Percentiles rank a stretch among this genome's conserved stretches.
Conservation (phyloP, 1,140 invertebrate genomes). For the Cardiocondyla obscurior region DNA sequence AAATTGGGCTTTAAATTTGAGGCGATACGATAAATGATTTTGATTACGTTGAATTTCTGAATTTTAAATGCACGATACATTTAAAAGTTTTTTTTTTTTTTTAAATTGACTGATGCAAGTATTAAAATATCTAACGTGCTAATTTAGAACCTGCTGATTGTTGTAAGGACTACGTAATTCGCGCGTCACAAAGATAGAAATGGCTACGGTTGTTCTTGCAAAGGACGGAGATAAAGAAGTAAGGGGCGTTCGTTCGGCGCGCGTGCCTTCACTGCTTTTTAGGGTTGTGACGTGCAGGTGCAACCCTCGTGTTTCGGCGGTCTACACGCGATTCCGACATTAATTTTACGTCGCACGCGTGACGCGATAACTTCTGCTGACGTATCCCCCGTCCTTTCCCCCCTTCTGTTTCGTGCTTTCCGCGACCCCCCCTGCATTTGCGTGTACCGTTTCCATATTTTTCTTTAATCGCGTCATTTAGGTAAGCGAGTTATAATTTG, state of each 20-base stretch:
- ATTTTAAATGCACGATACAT: too few relatives aligned
- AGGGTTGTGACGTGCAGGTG: constrained; percentile 54
- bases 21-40: not conserved
- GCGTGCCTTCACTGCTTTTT: constrained; percentile 67
- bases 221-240: constrained; percentile 37
- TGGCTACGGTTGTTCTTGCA: not conserved
- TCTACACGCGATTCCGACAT: constrained; percentile 69
- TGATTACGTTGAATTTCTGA: not conserved
- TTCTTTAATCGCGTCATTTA: constrained; percentile 51
- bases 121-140: not conserved
- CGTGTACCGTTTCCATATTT: constrained; percentile 46
- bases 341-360: constrained; percentile 66
- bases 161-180: not conserved
- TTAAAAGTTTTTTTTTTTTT: too few relatives aligned
- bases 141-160: constrained; percentile 12
- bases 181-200: not conserved
- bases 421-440: not conserved
- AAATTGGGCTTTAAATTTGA: not conserved
- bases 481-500: constrained; percentile 55
- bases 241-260: constrained; percentile 37
- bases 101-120: not conserved
- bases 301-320: constrained; percentile 51
- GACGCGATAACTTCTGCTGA: constrained; percentile 32
- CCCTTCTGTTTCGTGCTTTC: not conserved
- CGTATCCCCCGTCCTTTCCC: constrained; percentile 1